phyloP scores from a whole-genome alignment of 2,113 vertebrate genomes.

The Bucco capensis region DNA sequence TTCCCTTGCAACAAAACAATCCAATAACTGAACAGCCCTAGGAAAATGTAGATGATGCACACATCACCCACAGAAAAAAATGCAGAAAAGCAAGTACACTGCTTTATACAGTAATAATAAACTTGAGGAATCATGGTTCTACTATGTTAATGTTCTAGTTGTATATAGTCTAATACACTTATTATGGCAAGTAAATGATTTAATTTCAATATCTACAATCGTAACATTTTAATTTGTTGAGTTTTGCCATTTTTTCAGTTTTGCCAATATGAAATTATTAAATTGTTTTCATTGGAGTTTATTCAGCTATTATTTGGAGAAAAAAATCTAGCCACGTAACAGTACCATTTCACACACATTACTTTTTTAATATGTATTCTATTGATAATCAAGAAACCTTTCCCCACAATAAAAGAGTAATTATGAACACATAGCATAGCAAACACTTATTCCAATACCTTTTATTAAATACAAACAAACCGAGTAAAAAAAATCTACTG shows the following conservation, averaged over 20 bases:
- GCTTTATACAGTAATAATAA: background rate
- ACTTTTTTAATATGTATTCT: background rate
- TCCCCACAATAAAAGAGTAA: background rate
- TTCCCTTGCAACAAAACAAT: background rate
- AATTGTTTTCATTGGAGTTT: background rate
- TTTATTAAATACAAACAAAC: background rate
- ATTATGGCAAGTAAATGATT: background rate
- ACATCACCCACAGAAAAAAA: background rate
- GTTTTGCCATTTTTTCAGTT: background rate
- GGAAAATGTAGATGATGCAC: background rate
- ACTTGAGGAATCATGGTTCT: background rate
- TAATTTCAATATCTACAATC: background rate
- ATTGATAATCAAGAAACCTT: background rate
- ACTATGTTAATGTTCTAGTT: background rate
- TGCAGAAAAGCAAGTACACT: background rate
- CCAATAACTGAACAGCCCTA: background rate
- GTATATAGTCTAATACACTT: background rate
- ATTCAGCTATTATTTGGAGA: background rate
- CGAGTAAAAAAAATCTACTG: background rate
- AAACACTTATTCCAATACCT: background rate
- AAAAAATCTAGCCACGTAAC: background rate
- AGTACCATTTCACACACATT: background rate
- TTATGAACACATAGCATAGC: background rate
- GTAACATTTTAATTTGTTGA: background rate
- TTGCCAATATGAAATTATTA: background rate